Evolutionary conservation across 1,140 invertebrate genomes (phyloP).

Genomic region (Tetraneura akinire): DNA sequence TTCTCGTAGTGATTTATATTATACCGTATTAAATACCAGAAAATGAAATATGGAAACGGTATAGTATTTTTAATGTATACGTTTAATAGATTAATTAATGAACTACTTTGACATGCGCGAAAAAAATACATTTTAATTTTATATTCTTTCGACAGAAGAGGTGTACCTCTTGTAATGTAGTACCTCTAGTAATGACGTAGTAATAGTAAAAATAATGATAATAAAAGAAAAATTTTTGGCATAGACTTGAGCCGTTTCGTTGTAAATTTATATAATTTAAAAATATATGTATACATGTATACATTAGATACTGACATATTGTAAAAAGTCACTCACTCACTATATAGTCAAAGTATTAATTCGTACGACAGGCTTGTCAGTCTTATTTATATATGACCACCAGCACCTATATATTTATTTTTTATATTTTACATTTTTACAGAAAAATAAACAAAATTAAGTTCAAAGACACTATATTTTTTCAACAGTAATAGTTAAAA

Average conservation of each 20-base stretch:
- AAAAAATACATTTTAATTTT: background rate
- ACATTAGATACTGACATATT: no score
- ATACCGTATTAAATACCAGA: no score
- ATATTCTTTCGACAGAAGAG: background rate
- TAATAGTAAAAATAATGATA: background rate
- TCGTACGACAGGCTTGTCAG: background rate
- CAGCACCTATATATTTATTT: no score
- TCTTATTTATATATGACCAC: no score
- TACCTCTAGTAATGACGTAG: background rate
- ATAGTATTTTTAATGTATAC: no score
- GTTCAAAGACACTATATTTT: conserved; percentile 7
- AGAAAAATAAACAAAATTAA: background rate
- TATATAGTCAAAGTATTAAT: background rate
- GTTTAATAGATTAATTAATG: no score
- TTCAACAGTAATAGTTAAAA: background rate
- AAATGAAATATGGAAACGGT: no score
- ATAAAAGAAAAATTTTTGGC: conserved; percentile 7
- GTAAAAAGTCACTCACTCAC: background rate
- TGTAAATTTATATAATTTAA: background rate
- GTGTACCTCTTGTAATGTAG: no score
- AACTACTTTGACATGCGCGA: background rate
- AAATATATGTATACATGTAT: background rate
- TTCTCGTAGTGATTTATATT: no score
- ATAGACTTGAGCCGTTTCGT: background rate
- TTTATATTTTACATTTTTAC: no score